phyloP scores from a whole-genome alignment of 2,113 vertebrate species.

The Pongo pygmaeus region DNA sequence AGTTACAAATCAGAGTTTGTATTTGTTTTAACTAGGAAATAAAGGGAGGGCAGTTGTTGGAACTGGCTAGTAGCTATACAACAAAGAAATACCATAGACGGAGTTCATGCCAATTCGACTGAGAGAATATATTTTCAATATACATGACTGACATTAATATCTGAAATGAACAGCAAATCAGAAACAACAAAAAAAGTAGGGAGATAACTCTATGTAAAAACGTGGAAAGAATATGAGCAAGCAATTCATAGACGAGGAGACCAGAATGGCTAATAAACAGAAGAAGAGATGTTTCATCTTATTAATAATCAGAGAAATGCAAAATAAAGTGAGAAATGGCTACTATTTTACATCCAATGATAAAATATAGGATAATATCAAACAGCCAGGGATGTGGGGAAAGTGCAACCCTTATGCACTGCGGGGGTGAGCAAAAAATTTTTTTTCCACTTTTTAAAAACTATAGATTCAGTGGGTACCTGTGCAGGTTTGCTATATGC shows the following conservation, averaged over 20 bases:
- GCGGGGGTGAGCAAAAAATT: neutral
- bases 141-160: neutral
- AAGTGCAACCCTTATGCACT: neutral
- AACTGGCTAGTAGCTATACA: neutral
- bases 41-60: neutral
- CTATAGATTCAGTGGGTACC: no score
- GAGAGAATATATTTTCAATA: neutral
- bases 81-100: neutral
- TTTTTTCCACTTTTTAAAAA: no score
- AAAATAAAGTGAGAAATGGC: neutral
- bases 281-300: neutral
- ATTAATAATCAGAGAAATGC: neutral
- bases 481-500: no score
- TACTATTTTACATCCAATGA: neutral
- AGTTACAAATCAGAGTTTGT: neutral
- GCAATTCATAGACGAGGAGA: neutral
- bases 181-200: neutral
- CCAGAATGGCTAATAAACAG: neutral
- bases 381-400: neutral
- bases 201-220: neutral
- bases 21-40: neutral
- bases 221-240: neutral
- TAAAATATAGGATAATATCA: neutral
- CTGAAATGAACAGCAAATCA: neutral
- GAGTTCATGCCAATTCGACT: neutral